Conservation (phyloP, 2,797 vertebrate genomes). For the Ambastaia sidthimunki region DNA sequence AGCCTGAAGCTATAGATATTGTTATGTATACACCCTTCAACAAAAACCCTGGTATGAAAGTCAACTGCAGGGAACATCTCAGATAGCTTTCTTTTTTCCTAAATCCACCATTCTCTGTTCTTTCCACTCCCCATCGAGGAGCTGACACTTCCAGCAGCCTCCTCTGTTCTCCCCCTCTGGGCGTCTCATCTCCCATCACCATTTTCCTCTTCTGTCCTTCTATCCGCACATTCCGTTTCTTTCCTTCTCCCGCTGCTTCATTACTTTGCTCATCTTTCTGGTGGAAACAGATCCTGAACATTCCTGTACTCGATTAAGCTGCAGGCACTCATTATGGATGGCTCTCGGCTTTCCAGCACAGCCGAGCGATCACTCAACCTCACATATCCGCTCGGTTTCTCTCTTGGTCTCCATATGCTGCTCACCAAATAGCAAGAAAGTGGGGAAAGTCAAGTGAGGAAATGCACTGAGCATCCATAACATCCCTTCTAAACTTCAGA, state of each 20-base stretch:
- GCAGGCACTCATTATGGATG: slow-evolving; percentile 37
- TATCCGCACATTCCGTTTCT: neutral
- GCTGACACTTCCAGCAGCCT: neutral
- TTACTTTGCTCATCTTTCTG: slow-evolving; percentile 40
- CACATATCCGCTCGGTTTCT: slow-evolving; percentile 3
- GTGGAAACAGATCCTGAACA: slow-evolving; percentile 47
- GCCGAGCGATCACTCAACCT: slow-evolving; percentile 34
- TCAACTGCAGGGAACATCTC: slow-evolving; percentile 14
- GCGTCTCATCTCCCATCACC: slow-evolving; percentile 32
- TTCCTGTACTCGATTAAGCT: slow-evolving; percentile 56
- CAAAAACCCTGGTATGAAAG: slow-evolving; percentile 15
- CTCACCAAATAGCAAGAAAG: slow-evolving; percentile 20
- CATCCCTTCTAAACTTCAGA: slow-evolving; percentile 26
- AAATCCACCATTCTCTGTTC: neutral
- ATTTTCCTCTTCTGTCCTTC: neutral
- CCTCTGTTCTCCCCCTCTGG: slow-evolving; percentile 13
- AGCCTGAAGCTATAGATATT: slow-evolving; percentile 35
- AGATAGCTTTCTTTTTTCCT: slow-evolving; percentile 9
- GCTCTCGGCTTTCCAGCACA: slow-evolving; percentile 38
- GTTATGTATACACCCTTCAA: slow-evolving; percentile 12
- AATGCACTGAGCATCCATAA: slow-evolving; percentile 7
- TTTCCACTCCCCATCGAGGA: slow-evolving; percentile 9
- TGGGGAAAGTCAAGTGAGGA: slow-evolving; percentile 10
- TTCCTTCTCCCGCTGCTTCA: slow-evolving; percentile 22
- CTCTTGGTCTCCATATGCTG: slow-evolving; percentile 22